Base-by-base conservation (phyloP, 2,113 vertebrate species). In the Riparia riparia region DNA sequence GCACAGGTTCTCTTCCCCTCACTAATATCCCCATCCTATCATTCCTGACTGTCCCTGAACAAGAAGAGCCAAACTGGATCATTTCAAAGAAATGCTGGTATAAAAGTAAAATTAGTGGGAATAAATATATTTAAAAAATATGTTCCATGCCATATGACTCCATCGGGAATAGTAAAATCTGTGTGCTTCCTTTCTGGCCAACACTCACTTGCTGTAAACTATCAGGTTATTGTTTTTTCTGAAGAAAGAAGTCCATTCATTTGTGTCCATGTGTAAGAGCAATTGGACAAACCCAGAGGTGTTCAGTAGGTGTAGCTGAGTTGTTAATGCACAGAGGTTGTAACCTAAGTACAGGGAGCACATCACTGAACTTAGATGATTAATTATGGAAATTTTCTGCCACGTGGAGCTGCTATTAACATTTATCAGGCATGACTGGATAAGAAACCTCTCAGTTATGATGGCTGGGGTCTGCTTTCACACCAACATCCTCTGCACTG, bases 121-220 rank as follows among this genome's bases (percentile, higher is more conserved):
- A 92, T 86, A 86, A 71, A 74, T 83, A 86, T 96, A 78, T 97
- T 91, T 92, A 9, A 37, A 93, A 91, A 92, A 34, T 37, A 56
- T 92, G 60, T 92, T 94, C 85, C 86, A 73, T 90, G 79, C 74
- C 37, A 54, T 45, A 9, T 26, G 29, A 42, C 51, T 86, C 90
- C 63, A 34, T 0, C 56, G 68, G 64, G 94, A 76, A 34, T 82
- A 89, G 69, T 89, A 71, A 90, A 89, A 86, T 78, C 47, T 53
- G 21, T 83, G 58, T 29, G 41, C 92, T 90, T 95, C 76, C 86
- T 70, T 83, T 78, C 80, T 92, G 86, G 65, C 44, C 34, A 78
- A 21, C 1, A 6, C 49, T 90, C 69, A 63, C 32, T 71, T 91
- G 18, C 68, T 93, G 7, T 91, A 51, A 91, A 81, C 5, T 14